Evolutionary conservation across 2,113 vertebrate genomes (phyloP).

Genomic region (Setophaga petechia): DNA sequence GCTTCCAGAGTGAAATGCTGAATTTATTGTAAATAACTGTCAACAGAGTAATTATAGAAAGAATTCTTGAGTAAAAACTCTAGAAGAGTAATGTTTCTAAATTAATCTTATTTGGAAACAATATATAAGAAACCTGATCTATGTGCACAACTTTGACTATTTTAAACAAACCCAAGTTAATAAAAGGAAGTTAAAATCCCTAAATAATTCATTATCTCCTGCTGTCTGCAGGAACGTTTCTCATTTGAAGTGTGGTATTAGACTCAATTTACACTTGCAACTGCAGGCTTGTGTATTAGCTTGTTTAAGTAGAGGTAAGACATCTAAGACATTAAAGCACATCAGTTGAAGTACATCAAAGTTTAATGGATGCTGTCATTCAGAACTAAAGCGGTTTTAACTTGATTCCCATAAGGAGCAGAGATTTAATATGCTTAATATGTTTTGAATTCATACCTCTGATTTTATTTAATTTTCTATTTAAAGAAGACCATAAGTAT

Average conservation of each 20-base stretch:
- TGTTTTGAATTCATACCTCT: conserved; percentile 14
- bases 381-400: not conserved
- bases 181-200: not conserved
- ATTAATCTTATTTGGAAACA: not conserved
- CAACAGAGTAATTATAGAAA: not conserved
- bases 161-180: not conserved
- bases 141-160: not conserved
- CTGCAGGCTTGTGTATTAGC: not conserved
- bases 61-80: not conserved
- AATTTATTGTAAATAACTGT: not conserved
- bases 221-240: not conserved
- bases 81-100: not conserved
- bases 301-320: not conserved
- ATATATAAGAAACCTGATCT: not conserved
- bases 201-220: not conserved
- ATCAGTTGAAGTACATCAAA: not conserved
- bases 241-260: not conserved
- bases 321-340: not conserved
- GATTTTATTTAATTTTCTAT: conserved; percentile 18
- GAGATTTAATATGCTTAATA: not conserved
- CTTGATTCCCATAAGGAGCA: not conserved
- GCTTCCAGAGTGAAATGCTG: not conserved
- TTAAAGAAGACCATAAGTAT: not conserved
- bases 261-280: not conserved
- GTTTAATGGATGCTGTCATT: conserved; percentile 36